Evolutionary conservation across 2,888 invertebrate genomes (phyloP).

Genomic region (Ectemnius continuus): DNA sequence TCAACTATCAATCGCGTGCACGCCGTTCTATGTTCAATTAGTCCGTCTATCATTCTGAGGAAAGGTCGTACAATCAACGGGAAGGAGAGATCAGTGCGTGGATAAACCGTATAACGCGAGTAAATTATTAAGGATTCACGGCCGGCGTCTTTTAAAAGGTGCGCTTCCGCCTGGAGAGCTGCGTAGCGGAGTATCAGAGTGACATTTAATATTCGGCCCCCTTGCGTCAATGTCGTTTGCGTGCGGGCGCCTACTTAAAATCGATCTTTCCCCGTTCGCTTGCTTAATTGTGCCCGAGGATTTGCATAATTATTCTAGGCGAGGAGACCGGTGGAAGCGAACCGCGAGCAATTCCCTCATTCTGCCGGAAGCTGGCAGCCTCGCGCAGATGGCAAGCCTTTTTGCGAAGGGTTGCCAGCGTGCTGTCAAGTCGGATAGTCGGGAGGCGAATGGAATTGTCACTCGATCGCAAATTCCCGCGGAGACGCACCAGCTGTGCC

Average conservation of each 20-base stretch:
- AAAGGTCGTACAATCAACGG: too few species aligned
- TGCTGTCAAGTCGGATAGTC: neutral
- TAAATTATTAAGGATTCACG: too few species aligned
- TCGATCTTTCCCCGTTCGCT: neutral
- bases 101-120: too few species aligned
- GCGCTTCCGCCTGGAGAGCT: too few species aligned
- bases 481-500: slow-evolving; percentile 17
- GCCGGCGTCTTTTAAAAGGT: too few species aligned
- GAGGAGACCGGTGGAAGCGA: neutral
- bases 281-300: slow-evolving; percentile 1
- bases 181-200: neutral
- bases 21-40: too few species aligned
- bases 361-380: too few species aligned
- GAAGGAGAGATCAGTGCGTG: too few species aligned
- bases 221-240: slow-evolving; percentile 2
- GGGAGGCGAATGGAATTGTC: neutral
- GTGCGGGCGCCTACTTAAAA: neutral
- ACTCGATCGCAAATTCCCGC: neutral
- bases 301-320: slow-evolving; percentile 8
- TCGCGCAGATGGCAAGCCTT: neutral
- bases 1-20: too few species aligned
- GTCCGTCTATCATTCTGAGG: too few species aligned
- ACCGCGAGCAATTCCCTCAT: too few species aligned
- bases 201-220: neutral
- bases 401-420: neutral